A percentile compares a stretch with the other conserved stretches of the same genome.
These are phyloP conservation scores for Didymodactylos carnosus DNA, from an alignment of 2,888 invertebrate genomes.

Conservation along the genomic window DNA sequence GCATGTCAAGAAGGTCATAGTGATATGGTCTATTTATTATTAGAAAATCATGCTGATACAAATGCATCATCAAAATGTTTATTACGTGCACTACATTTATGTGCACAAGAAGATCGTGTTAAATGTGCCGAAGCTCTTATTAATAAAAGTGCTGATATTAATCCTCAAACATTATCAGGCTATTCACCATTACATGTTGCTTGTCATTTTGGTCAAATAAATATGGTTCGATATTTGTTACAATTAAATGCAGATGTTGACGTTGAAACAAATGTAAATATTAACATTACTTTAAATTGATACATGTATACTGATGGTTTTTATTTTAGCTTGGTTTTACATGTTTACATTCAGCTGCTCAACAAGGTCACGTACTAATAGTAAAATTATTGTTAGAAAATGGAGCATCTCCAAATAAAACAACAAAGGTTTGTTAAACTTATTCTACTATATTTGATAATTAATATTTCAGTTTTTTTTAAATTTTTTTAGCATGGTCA, in stretches of 20 bases:
- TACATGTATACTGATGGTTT: neutral
- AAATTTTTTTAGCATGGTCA: conserved; percentile 59
- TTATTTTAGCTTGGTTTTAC: conserved; percentile 56
- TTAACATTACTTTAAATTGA: neutral
- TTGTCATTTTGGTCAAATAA: conserved; percentile 85
- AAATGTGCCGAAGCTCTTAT: conserved; percentile 43
- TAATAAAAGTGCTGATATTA: conserved; percentile 57
- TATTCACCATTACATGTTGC: conserved; percentile 98
- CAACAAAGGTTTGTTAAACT: conserved; percentile 57
- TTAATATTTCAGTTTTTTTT: neutral
- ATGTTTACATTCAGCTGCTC: conserved; percentile 91
- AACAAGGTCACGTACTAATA: conserved; percentile 91
- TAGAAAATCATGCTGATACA: conserved; percentile 15
- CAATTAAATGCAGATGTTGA: conserved; percentile 52
- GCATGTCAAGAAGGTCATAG: conserved; percentile 18
- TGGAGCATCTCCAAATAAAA: conserved; percentile 75
- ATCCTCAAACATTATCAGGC: conserved; percentile 43
- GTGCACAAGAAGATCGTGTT: conserved; percentile 62
- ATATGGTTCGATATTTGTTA: conserved; percentile 43
- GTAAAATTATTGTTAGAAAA: conserved; percentile 77
- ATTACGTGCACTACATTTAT: conserved; percentile 79
- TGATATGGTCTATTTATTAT: conserved; percentile 16
- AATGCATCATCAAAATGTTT: conserved; percentile 39
- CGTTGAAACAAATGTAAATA: conserved; percentile 38
- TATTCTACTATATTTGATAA: neutral